Evolutionary conservation across 2,888 invertebrate genomes (phyloP), one percentile per base, ranked within the genome.

Genomic region (Orgyia antiqua): DNA sequence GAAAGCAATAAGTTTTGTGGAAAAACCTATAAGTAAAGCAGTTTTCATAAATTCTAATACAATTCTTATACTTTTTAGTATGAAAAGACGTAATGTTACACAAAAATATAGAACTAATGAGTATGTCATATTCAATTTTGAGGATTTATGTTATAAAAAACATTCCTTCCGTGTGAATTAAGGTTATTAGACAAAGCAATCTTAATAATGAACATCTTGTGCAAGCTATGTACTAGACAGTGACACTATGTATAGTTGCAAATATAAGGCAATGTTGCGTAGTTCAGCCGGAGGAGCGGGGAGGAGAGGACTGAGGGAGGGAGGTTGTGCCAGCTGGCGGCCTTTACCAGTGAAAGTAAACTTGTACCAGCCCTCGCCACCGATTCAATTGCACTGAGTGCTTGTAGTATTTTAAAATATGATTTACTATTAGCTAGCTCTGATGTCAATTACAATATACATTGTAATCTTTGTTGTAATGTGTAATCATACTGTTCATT

Each of bases 291-390:
- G n/a, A n/a, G n/a, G n/a, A n/a, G n/a, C 6, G 6, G 15, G 4
- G 15, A 4, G 6, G 15, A 6, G 48, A 33, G 29, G 41, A 20
- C 26, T n/a, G 31, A 25, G 44, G 44, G 59, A 57, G 48, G 61
- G 51, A 49, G 56, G 56, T 53, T 52, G 33, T 39, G 54, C 60
- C 78, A 80, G 83, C 83, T 79, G 83, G 58, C 72, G 83, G 80
- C 83, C 86, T 73, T 67, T 74, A 82, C 61, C 55, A 86, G 86
- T 84, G 86, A 86, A 86, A 86, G 86, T 86, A 69, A 72, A 58
- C 63, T 65, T 64, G 64, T 60, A 58, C 54, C 52, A 62, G 63
- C 68, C 68, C 68, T 68, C 66, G 49, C 51, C 41, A 45, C 46
- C 34, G 53, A 50, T 47, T 45, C 53, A 42, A 50, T 51, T 48